Conservation (phyloP, 2,113 vertebrate species). For the Phycodurus eques region DNA sequence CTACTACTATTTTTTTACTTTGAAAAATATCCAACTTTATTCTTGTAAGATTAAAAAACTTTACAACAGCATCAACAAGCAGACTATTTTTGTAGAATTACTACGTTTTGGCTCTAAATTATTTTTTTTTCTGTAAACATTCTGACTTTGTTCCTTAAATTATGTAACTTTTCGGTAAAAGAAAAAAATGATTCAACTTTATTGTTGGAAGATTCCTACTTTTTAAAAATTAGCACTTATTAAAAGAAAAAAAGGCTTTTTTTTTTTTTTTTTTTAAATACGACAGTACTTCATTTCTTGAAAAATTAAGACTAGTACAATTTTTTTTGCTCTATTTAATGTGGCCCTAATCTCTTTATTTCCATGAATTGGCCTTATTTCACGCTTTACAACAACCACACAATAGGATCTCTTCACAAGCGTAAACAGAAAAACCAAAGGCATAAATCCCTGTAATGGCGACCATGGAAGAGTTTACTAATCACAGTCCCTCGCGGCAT, state of each 20-base stretch:
- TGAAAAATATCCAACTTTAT: no score
- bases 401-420: slow-evolving; percentile 4
- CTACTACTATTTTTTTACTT: no score
- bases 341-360: slow-evolving; percentile 30
- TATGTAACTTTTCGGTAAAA: no score
- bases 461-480: slow-evolving; percentile 67
- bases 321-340: neutral
- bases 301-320: neutral
- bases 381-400: slow-evolving; percentile 2
- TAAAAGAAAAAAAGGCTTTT: neutral
- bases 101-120: no score
- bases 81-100: no score
- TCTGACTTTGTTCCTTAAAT: no score
- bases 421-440: slow-evolving; percentile 1
- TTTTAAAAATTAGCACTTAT: no score
- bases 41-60: no score
- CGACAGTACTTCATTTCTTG: neutral
- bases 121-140: no score
- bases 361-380: slow-evolving; percentile 15
- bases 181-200: no score
- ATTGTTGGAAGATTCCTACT: no score
- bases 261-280: neutral
- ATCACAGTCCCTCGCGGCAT: slow-evolving; percentile 62
- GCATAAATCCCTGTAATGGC: slow-evolving; percentile 40
- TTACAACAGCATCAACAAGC: no score